A percentile compares a stretch with the other conserved stretches of the same genome.
These are phyloP conservation scores for Folsomia candida DNA, from an alignment of 2,888 invertebrate species.

Conservation along the genomic window DNA sequence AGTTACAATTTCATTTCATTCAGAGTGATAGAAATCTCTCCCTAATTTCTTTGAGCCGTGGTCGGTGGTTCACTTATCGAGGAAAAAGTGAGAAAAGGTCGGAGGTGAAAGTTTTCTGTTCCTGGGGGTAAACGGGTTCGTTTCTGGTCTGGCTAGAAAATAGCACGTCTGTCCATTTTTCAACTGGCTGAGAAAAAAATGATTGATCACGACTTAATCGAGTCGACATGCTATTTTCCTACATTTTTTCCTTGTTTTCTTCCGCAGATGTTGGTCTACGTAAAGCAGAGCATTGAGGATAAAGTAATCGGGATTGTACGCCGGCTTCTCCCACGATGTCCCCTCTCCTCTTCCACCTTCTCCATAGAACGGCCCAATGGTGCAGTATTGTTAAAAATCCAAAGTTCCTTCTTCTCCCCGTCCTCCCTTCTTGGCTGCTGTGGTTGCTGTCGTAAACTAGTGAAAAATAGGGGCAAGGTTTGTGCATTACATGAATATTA, in stretches of 20 bases:
- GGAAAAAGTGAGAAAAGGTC: not conserved
- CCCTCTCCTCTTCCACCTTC: constrained; percentile 7
- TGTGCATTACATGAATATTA: no score
- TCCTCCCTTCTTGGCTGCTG: constrained; percentile 21
- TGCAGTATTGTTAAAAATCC: constrained; percentile 37
- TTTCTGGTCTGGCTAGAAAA: not conserved
- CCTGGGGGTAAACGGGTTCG: not conserved
- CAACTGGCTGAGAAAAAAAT: not conserved
- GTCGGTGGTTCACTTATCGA: not conserved
- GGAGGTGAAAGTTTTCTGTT: not conserved
- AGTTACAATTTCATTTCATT: not conserved
- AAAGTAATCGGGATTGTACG: constrained; percentile 40
- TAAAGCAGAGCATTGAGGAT: constrained; percentile 30
- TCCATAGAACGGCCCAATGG: constrained; percentile 41
- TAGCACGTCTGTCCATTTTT: not conserved
- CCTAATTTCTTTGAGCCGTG: not conserved
- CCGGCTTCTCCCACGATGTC: constrained; percentile 24
- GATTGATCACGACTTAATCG: constrained; percentile 2
- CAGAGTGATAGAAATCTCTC: not conserved
- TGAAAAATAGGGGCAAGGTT: not conserved
- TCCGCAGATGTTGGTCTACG: constrained; percentile 39
- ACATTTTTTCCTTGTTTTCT: not conserved
- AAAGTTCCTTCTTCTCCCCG: constrained; percentile 22
- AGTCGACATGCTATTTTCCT: constrained; percentile 12
- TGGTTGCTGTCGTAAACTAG: constrained; percentile 24